phyloP scores from a whole-genome alignment of 2,797 vertebrate genomes.

The Chelon auratus region DNA sequence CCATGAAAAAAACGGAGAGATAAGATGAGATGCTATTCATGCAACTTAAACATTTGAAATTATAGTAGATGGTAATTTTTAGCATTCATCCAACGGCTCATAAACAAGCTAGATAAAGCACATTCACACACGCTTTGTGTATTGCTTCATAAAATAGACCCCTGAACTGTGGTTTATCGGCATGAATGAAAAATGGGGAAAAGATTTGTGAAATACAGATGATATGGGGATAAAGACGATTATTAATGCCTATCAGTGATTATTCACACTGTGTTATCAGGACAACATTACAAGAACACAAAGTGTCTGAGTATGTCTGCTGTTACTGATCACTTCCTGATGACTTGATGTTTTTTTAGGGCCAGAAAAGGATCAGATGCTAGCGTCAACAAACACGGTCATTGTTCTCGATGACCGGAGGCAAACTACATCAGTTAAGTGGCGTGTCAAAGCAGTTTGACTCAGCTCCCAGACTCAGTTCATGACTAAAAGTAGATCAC shows the following conservation, averaged over 20 bases:
- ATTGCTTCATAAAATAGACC: background rate
- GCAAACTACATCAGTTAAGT: constrained; percentile 38
- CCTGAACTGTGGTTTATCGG: background rate
- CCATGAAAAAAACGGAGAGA: background rate
- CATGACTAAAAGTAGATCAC: constrained; percentile 18
- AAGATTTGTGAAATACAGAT: background rate
- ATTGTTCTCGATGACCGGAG: constrained; percentile 39
- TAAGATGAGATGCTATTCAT: background rate
- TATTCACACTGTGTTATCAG: constrained; percentile 46
- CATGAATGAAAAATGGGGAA: background rate
- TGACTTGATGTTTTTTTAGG: constrained; percentile 42
- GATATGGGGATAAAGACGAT: constrained; percentile 28
- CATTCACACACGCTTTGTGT: background rate
- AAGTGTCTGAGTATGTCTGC: constrained; percentile 28
- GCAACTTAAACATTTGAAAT: background rate
- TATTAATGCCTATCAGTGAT: constrained; percentile 39
- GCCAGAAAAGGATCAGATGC: constrained; percentile 50
- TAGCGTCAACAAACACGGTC: constrained; percentile 7
- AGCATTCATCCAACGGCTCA: background rate
- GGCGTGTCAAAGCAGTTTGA: constrained; percentile 48
- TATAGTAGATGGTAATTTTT: background rate
- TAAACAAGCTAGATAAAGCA: background rate
- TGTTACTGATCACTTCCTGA: constrained; percentile 51
- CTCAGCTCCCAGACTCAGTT: constrained; percentile 14
- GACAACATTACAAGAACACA: constrained; percentile 49